phyloP scores from a whole-genome alignment of 2,888 invertebrate species.

The Diaperis boleti region DNA sequence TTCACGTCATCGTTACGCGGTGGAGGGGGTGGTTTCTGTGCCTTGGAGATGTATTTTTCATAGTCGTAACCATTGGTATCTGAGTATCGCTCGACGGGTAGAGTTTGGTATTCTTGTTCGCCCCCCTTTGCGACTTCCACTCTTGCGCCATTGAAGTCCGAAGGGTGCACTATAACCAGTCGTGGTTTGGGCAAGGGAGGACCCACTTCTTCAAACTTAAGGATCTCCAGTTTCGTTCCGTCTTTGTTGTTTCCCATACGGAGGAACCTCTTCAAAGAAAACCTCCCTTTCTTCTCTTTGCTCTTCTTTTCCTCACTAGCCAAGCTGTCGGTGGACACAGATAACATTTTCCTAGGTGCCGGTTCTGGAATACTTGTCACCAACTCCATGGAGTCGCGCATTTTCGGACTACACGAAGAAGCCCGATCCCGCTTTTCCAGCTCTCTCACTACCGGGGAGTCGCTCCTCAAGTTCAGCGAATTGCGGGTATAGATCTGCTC shows the following conservation, averaged over 20 bases:
- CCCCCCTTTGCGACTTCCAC: slow-evolving; percentile 77
- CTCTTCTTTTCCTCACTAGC: slow-evolving; percentile 65
- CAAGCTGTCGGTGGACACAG: slow-evolving; percentile 82
- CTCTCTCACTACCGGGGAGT: slow-evolving; percentile 71
- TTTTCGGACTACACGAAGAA: slow-evolving; percentile 73
- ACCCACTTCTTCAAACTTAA: neutral
- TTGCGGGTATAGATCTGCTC: slow-evolving; percentile 61
- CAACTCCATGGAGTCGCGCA: slow-evolving; percentile 65
- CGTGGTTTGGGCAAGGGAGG: slow-evolving; percentile 63
- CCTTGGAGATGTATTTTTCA: slow-evolving; percentile 65
- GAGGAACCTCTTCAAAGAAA: slow-evolving; percentile 86
- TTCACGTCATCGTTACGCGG: slow-evolving; percentile 69
- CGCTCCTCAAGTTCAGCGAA: slow-evolving; percentile 67
- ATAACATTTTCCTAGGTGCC: slow-evolving; percentile 77
- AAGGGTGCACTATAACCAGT: slow-evolving; percentile 88
- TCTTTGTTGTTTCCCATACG: slow-evolving; percentile 83
- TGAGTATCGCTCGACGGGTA: slow-evolving; percentile 7
- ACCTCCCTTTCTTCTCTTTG: slow-evolving; percentile 81
- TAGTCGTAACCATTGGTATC: slow-evolving; percentile 70
- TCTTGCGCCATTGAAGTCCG: slow-evolving; percentile 84
- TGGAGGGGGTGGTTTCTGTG: slow-evolving; percentile 86
- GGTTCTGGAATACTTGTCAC: slow-evolving; percentile 73
- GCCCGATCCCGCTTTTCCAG: slow-evolving; percentile 82
- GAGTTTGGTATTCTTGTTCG: slow-evolving; percentile 66
- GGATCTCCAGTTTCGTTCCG: slow-evolving; percentile 68